Evolutionary conservation across 1,140 invertebrate genomes (phyloP), one percentile per base, ranked within the genome.

Genomic region (Stegodyphus dumicola): DNA sequence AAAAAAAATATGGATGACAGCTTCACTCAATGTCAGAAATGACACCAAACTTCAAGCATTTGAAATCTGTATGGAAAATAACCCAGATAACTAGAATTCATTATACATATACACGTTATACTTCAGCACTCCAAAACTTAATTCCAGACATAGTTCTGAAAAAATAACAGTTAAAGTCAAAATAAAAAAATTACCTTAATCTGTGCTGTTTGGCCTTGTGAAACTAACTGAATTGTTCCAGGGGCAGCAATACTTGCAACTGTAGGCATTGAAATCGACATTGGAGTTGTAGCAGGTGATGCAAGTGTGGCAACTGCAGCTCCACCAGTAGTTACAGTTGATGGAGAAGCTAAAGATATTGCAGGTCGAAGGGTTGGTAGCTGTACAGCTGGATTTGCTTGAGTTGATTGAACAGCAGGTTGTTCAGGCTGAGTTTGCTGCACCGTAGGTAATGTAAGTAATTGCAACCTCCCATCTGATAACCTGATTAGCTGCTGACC

Each of bases 401-500:
- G 90, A 87, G 91, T 89, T 17, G 86, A 10, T 64, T 86, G 86
- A 6, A 88, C 87, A 4, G 89, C 51, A 18, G 89, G 79, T 88
- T 49, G 89, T 74, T 65, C 87, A n/a, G 85, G 51, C n/a, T 56
- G 79, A 15, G 87, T 70, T 60, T 84, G 77, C 73, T 92, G 92
- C 10, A 88, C 83, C 2, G 60, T 87, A n/a, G 89, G 89, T 78
- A 90, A 93, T 60, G 93, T 95, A 18, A 97, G 92, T 5, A 98
- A 94, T 89, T 98, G 97, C 53, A 98, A 91, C 90, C 97, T 96
- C 0, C 97, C 97, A 91, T 98, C 97, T 0, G 97, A 94, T 92
- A 97, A 94, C 90, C 98, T 95, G 48, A 98, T 94, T 49, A 98
- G 91, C 88, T 98, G 96, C 89, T 99, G 97, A n/a, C 97, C 93